Evolutionary conservation across 2,888 invertebrate species (phyloP).

Genomic region (Diarsia mendica): DNA sequence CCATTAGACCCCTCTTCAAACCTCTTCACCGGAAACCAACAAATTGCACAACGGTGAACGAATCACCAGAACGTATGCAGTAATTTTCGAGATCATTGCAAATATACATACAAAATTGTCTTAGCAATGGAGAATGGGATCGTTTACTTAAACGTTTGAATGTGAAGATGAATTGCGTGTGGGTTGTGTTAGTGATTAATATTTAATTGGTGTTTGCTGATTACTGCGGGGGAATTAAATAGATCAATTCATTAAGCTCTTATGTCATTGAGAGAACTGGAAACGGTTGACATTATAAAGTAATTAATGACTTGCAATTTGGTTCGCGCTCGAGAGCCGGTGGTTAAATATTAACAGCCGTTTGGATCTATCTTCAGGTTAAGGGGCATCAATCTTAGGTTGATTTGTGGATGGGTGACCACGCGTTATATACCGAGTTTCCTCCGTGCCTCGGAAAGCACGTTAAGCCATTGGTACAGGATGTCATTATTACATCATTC

Average conservation of each 20-base stretch:
- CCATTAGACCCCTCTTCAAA: slow-evolving; percentile 39
- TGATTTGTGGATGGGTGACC: too few relatives aligned
- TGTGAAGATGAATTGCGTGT: slow-evolving; percentile 32
- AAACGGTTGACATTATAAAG: slow-evolving; percentile 4
- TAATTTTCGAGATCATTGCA: slow-evolving; percentile 62
- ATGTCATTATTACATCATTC: too few relatives aligned
- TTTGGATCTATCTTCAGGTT: too few relatives aligned
- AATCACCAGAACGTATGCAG: slow-evolving; percentile 50
- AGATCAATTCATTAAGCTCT: slow-evolving; percentile 29
- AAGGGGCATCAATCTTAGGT: too few relatives aligned
- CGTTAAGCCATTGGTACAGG: too few relatives aligned
- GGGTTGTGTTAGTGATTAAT: slow-evolving; percentile 5
- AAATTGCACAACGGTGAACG: slow-evolving; percentile 59
- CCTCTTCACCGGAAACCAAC: slow-evolving; percentile 53
- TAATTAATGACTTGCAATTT: slow-evolving; percentile 46
- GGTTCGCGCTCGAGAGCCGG: too few relatives aligned
- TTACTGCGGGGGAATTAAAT: slow-evolving; percentile 19
- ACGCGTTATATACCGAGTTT: too few relatives aligned
- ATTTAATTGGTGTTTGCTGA: slow-evolving; percentile 34
- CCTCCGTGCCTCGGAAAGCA: too few relatives aligned
- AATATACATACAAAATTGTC: slow-evolving; percentile 59
- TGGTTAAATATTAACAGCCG: too few relatives aligned
- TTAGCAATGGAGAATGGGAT: slow-evolving; percentile 35
- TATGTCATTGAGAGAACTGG: neutral
- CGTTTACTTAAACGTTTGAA: slow-evolving; percentile 33